These are phyloP conservation scores for Cyphomyrus plagiostoma DNA, from an alignment of 2,113 vertebrate species.

Conservation along the genomic window DNA sequence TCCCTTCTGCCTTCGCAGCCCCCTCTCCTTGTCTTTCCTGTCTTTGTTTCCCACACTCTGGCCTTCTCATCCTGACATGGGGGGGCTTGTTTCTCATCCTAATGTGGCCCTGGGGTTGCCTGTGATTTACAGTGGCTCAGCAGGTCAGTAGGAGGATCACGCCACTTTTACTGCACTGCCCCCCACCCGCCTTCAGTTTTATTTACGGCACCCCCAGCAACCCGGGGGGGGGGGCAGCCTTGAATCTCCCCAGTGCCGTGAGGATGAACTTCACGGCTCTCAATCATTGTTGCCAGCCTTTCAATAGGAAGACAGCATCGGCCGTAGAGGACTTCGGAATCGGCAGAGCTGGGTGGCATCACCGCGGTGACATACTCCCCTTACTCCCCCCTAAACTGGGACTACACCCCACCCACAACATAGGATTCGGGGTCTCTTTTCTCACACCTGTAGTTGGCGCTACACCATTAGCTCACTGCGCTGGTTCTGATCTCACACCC, in stretches of 20 bases:
- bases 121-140: conserved; percentile 55
- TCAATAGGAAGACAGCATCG: conserved; percentile 28
- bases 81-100: conserved; percentile 42
- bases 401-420: not conserved
- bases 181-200: conserved; percentile 33
- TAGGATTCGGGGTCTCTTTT: not conserved
- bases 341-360: not conserved
- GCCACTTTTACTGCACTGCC: conserved; percentile 23
- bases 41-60: conserved; percentile 42
- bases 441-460: not conserved
- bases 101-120: conserved; percentile 51
- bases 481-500: not conserved
- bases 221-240: conserved; percentile 34
- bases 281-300: conserved; percentile 31
- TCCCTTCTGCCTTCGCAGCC: conserved; percentile 1
- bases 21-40: conserved; percentile 18
- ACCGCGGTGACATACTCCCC: not conserved
- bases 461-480: not conserved
- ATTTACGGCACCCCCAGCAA: conserved; percentile 55
- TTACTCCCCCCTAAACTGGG: not conserved
- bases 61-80: conserved; percentile 39
- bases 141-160: conserved; percentile 24
- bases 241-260: conserved; percentile 31
- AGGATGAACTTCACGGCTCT: conserved; percentile 33
- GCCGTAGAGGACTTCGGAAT: conserved; percentile 15